A percentile compares a stretch with the other conserved stretches of the same genome.
Evolutionary conservation across 2,888 invertebrate species (phyloP).

Genomic region (Spilosoma lubricipeda): DNA sequence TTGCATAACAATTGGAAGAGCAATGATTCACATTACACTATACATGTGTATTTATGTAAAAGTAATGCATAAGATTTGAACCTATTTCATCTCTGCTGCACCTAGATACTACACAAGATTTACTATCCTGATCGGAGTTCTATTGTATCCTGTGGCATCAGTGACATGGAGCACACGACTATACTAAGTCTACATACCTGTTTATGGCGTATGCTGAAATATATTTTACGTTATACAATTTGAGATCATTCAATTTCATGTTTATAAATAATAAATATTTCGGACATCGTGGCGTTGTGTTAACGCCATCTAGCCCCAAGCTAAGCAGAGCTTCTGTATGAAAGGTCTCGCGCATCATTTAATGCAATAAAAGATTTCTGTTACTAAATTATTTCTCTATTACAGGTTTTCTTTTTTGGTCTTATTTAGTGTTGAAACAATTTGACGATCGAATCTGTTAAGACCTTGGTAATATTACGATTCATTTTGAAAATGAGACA

Average conservation of each 20-base stretch:
- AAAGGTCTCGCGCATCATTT: no score
- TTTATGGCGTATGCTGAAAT: no score
- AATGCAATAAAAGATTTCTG: background rate
- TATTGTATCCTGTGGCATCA: no score
- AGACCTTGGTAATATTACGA: slow-evolving; percentile 36
- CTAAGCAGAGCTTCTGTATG: no score
- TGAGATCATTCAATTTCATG: no score
- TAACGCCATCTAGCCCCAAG: no score
- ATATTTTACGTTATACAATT: no score
- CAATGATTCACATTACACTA: slow-evolving; percentile 49
- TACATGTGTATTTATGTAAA: slow-evolving; percentile 25
- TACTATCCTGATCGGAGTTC: background rate
- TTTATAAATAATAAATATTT: no score
- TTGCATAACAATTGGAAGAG: slow-evolving; percentile 42
- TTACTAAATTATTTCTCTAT: background rate
- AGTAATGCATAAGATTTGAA: slow-evolving; percentile 23
- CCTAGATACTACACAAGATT: background rate
- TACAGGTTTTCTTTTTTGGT: slow-evolving; percentile 7
- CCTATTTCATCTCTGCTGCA: background rate
- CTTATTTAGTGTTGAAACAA: background rate
- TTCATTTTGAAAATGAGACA: slow-evolving; percentile 41
- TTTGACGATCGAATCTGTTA: slow-evolving; percentile 9
- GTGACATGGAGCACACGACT: no score
- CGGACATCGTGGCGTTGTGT: no score
- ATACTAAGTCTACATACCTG: no score